phyloP scores from a whole-genome alignment of 92 coral and sea anemone species.

The Palythoa grandiflora region DNA sequence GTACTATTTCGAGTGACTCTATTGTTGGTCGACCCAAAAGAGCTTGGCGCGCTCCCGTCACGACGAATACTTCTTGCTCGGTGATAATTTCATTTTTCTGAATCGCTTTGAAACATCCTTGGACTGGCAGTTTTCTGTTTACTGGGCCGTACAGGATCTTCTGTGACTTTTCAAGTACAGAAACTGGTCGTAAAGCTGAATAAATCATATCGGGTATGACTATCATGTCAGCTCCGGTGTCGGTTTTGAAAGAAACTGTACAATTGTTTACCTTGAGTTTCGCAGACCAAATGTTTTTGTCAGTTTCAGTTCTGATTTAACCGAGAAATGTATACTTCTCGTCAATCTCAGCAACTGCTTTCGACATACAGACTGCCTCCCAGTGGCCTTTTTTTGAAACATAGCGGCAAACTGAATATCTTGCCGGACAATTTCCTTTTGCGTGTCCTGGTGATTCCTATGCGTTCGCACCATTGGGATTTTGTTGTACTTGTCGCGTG shows the following conservation, averaged over 20 bases:
- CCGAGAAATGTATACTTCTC: slow-evolving; percentile 45
- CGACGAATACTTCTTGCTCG: neutral
- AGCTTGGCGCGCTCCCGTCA: neutral
- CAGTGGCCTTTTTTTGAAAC: too few species aligned
- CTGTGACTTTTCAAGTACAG: neutral
- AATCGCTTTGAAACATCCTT: neutral
- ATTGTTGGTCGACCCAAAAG: neutral
- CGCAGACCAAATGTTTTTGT: slow-evolving; percentile 33
- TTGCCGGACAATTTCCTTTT: too few species aligned
- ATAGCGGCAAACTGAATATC: too few species aligned
- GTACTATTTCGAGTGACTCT: neutral
- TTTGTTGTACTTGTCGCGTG: too few species aligned
- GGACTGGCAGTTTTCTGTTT: slow-evolving; percentile 9
- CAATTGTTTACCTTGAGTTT: slow-evolving; percentile 34
- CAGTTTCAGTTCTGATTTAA: slow-evolving; percentile 34
- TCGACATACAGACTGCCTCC: too few species aligned
- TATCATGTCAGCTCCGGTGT: neutral
- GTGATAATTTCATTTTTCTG: neutral
- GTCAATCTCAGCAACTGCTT: neutral
- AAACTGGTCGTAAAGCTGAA: slow-evolving; percentile 1
- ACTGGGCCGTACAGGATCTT: neutral
- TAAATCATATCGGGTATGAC: slow-evolving; percentile 6
- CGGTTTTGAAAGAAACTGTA: slow-evolving; percentile 24
- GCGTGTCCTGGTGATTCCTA: too few species aligned
- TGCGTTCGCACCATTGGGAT: too few species aligned